phyloP scores from a whole-genome alignment of 2,888 invertebrate species.

The Caenorhabditis angaria region DNA sequence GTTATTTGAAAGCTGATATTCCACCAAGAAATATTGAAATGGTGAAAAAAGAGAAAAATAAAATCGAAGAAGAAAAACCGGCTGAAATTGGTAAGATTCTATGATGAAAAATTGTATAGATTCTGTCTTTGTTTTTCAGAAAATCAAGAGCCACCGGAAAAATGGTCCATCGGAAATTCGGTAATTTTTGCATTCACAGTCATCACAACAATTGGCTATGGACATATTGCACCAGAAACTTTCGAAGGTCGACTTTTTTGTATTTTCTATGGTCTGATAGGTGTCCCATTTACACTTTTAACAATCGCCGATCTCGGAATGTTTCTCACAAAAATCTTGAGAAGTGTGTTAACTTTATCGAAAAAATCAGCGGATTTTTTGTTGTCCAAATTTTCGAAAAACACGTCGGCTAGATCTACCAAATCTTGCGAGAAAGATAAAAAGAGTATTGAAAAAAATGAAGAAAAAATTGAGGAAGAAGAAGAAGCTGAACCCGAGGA shows the following conservation, averaged over 20 bases:
- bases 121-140: too few relatives aligned
- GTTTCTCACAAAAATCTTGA: slow-evolving; percentile 58
- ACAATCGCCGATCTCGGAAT: slow-evolving; percentile 69
- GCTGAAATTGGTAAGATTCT: slow-evolving; percentile 15
- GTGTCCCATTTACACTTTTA: slow-evolving; percentile 68
- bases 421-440: slow-evolving; percentile 27
- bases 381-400: background rate
- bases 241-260: slow-evolving; percentile 63
- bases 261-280: slow-evolving; percentile 66
- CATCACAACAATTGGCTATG: slow-evolving; percentile 70
- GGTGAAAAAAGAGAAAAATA: slow-evolving; percentile 17
- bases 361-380: slow-evolving; percentile 14
- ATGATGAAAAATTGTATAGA: too few relatives aligned
- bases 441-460: slow-evolving; percentile 31
- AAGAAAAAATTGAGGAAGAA: slow-evolving; percentile 30
- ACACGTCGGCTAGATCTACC: slow-evolving; percentile 16
- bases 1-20: slow-evolving; percentile 44
- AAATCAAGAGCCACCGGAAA: slow-evolving; percentile 38
- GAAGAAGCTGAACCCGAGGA: slow-evolving; percentile 26
- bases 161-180: slow-evolving; percentile 66
- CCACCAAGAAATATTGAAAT: slow-evolving; percentile 9
- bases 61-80: slow-evolving; percentile 26
- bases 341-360: slow-evolving; percentile 18
- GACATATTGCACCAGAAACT: slow-evolving; percentile 68
- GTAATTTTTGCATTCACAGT: slow-evolving; percentile 69